Conservation (phyloP, 2,888 invertebrate genomes). For the Aphrophora alni region DNA sequence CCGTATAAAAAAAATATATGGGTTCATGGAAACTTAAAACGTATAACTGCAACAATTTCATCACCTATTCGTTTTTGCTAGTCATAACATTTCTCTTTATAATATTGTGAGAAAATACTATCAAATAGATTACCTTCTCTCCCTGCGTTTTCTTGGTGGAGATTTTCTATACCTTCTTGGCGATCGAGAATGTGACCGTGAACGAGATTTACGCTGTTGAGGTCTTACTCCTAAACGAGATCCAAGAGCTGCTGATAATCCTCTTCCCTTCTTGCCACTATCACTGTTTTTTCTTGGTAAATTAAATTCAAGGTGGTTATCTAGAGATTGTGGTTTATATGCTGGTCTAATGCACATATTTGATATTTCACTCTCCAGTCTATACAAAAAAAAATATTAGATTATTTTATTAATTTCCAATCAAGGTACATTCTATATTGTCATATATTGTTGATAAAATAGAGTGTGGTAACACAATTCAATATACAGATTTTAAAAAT, state of each 20-base stretch:
- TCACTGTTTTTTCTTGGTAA: neutral
- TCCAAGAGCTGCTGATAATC: slow-evolving; percentile 9
- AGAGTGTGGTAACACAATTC: too few species aligned
- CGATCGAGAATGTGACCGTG: slow-evolving; percentile 21
- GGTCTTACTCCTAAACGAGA: slow-evolving; percentile 11
- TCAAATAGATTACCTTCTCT: slow-evolving; percentile 44
- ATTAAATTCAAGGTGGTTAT: neutral
- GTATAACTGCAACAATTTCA: too few species aligned
- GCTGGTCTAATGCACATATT: neutral
- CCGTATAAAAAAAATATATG: too few species aligned
- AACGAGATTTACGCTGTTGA: neutral
- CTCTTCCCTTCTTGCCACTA: neutral
- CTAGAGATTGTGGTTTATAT: neutral
- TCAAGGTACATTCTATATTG: too few species aligned
- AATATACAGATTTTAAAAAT: too few species aligned
- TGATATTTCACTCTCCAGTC: slow-evolving; percentile 2
- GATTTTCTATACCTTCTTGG: slow-evolving; percentile 14
- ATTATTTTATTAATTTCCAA: too few species aligned
- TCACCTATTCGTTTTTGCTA: too few species aligned
- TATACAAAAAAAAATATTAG: neutral
- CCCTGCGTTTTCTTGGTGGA: slow-evolving; percentile 39
- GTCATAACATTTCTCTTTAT: too few species aligned
- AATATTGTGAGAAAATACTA: too few species aligned
- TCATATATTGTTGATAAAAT: too few species aligned
- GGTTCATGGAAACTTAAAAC: too few species aligned